Evolutionary conservation across 2,888 invertebrate genomes (phyloP), one percentile per base, ranked within the genome.

Genomic region (Lasioglossum morio): DNA sequence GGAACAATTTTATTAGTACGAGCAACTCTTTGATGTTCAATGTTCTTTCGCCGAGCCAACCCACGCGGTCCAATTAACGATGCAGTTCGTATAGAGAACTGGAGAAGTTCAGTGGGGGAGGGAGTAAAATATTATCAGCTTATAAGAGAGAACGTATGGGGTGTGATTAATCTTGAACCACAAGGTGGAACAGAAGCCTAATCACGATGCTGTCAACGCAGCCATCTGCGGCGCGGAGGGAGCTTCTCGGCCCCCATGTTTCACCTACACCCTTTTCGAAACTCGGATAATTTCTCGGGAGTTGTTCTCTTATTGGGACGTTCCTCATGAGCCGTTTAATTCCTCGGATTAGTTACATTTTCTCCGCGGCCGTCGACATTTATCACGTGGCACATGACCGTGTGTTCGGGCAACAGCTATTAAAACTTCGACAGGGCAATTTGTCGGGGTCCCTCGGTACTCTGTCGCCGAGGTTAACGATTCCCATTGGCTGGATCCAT

Each of bases 341-440:
- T 69, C 69, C 1, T 69, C 37, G 23, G 37, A 69, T 69, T 37
- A 69, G 23, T 37, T 34, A 23, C 12, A 10, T 10, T 69, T 23
- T 37, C 34, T 34, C 37, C 23, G 46, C 46, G 34, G 3, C 10
- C 37, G 37, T 37, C 7, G 30, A 2, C 10, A 63, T 60, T 79
- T 69, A 46, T 43, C 23, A 48, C 27, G 7, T 2, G 12, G 7
- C 23, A 57, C 1, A 19, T 27, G 73, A 37, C 40, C 66, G 14
- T 12, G n/a, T 30, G 43, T 34, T 10, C 46, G 14, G 8, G 43
- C n/a, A n/a, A 34, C 34, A 27, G 57, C 57, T 40, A 77, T 77
- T 77, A 84, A 73, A 82, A 84, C 83, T 84, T 84, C 19, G 37
- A 77, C n/a, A 40, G 23, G n/a, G 30, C 37, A 60, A 77, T 84